Evolutionary conservation across 2,113 vertebrate genomes (phyloP).

Genomic region (Tamias sibiricus): DNA sequence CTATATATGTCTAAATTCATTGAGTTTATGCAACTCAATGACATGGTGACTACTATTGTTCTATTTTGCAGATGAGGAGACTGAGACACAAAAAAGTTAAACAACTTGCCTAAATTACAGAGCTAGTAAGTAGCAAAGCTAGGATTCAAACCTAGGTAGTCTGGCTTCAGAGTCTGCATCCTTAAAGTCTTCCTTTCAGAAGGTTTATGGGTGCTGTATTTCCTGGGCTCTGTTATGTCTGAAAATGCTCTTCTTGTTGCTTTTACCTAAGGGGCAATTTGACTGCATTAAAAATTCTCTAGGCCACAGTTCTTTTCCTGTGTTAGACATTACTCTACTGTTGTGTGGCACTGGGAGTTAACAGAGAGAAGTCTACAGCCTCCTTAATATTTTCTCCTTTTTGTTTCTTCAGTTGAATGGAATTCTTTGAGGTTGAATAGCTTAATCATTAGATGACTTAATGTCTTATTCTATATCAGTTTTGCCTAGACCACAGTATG

Average conservation of each 20-base stretch:
- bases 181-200: neutral
- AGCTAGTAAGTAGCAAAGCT: neutral
- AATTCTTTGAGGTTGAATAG: neutral
- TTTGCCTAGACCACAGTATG: neutral
- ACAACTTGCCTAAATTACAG: neutral
- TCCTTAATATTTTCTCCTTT: neutral
- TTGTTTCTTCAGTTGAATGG: neutral
- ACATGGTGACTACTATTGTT: neutral
- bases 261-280: neutral
- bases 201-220: neutral
- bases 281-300: neutral
- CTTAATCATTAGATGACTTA: neutral
- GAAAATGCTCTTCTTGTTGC: neutral
- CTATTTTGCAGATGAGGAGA: neutral
- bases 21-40: neutral
- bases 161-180: neutral
- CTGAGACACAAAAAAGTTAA: neutral
- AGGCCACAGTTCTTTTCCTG: neutral
- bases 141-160: neutral
- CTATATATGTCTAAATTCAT: neutral
- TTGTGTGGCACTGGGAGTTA: neutral
- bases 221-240: neutral
- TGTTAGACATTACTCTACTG: neutral
- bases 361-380: neutral
- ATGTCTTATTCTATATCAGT: neutral